Base-by-base conservation (phyloP, 1,140 invertebrate genomes). In the Acromyrmex heyeri region DNA sequence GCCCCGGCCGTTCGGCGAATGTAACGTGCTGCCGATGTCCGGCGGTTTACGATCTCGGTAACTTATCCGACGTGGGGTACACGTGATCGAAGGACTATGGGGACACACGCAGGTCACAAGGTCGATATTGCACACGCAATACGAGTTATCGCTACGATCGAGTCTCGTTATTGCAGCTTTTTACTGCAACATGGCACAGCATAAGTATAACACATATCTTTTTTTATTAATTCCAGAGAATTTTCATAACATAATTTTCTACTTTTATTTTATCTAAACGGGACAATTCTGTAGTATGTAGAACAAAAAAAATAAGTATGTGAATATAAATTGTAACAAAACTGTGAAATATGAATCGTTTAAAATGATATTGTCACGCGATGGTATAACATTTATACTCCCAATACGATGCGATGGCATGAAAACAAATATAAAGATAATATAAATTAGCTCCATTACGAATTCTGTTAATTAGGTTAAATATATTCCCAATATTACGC, bases 81-180 rank as follows among this genome's bases (percentile, higher is more conserved):
- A 55, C 27, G 27, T 38, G 50, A n/a, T 14, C 18, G 18, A 70
- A 61, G 34, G 38, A 10, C 34, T n/a, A 14, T 59, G 21, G 24
- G 50, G 48, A 38, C 44, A 30, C 18, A 18, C 62, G 30, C 62
- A 21, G 27, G 12, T 81, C 34, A 24, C 50, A 24, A 81, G 30
- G 50, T 57, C 65, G 78, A 81, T 81, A 59, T 57, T 57, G 55
- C 65, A 69, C 65, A 50, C 44, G 65, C 44, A 27, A 69, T 44
- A 21, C 27, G n/a, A 30, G 64, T 69, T 67, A 81, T 59, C 78
- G 64, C 50, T 27, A 38, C 62, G 61, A 79, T 81, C 48, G 30
- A 76, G 55, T 12, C 18, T 61, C 34, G 18, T 78, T 53, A 16
- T 57, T 57, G 50, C 27, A 34, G 53, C n/a, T n/a, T 34, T 73